Base-by-base conservation (phyloP, 2,888 invertebrate species). In the Tachina lurida region DNA sequence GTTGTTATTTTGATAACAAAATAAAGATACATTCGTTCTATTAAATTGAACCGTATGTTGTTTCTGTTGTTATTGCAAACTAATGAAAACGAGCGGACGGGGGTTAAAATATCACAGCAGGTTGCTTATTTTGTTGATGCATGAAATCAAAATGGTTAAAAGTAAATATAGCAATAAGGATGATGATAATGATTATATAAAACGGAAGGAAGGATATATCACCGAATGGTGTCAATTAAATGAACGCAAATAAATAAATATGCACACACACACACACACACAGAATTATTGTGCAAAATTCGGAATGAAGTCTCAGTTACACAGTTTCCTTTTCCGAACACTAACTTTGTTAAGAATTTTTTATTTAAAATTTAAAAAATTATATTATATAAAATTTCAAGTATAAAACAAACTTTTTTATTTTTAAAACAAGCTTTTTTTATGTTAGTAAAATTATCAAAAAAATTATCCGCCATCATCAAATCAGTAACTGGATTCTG, bases 41-140 rank as follows among this genome's bases (percentile, higher is more conserved):
- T 91, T 91, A 90, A 92, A 91, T 90, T 90, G 88, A 89, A 89
- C 89, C 84, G 87, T 87, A 79, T 89, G 90, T 90, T 90, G 90
- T 73, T 91, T 63, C 89, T 89, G 89, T 91, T 89, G 58, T 58
- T 68, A 71, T 19, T 47, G 68, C 43, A 49, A 8, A 19, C 31
- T 62, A 63, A 13, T n/a, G 56, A 22, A 22, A 58, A 13, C 15
- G 62, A 45, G 58, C 45, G 17, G 68, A 19, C 31, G 31, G 75
- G 78, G 62, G 60, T 76, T 62, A 45, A 67, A 52, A 56, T 22
- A 76, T 63, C 49, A 68, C 76, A 76, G 63, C 74, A 75, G 82
- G 78, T 86, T 73, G 68, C 15, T 62, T 68, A 52, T 79, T 68
- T 41, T 75, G 81, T 54, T 75, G 52, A 75, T 78, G 83, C 77